phyloP scores from a whole-genome alignment of 2,113 vertebrate species.

The Ovibos moschatus region DNA sequence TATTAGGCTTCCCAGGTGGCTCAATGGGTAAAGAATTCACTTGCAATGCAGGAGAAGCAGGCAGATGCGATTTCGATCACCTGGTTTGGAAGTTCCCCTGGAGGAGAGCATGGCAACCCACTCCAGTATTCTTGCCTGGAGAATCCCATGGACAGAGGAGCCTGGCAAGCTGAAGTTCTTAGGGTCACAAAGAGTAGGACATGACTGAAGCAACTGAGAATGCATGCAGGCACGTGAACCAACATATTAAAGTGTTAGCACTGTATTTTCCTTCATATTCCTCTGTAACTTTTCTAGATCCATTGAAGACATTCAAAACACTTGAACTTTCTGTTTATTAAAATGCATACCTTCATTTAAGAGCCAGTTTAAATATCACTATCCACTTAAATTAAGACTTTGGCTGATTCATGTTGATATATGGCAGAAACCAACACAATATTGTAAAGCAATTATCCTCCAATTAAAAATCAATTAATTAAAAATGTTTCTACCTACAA shows the following conservation, averaged over 20 bases:
- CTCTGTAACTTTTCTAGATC: not conserved
- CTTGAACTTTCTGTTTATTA: not conserved
- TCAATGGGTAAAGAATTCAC: not conserved
- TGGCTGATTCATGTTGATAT: not conserved
- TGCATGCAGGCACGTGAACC: rapidly evolving
- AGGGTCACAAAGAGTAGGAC: not conserved
- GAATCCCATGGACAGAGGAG: not conserved
- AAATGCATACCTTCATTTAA: not conserved
- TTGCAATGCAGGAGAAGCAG: not conserved
- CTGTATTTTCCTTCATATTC: not conserved
- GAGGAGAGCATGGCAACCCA: not conserved
- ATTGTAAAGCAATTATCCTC: not conserved
- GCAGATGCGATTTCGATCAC: rapidly evolving
- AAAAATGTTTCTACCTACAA: not conserved
- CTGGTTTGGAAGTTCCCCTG: not conserved
- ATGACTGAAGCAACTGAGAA: not conserved
- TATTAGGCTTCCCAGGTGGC: not conserved
- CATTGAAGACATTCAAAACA: not conserved
- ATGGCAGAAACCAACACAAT: not conserved
- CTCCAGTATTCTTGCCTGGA: not conserved
- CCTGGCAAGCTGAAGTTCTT: not conserved
- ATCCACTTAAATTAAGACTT: not conserved
- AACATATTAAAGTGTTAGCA: not conserved
- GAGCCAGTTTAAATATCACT: not conserved
- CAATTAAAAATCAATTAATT: not conserved